Conservation (phyloP, 2,888 invertebrate species). For the Brachynemurus nebulosus region DNA sequence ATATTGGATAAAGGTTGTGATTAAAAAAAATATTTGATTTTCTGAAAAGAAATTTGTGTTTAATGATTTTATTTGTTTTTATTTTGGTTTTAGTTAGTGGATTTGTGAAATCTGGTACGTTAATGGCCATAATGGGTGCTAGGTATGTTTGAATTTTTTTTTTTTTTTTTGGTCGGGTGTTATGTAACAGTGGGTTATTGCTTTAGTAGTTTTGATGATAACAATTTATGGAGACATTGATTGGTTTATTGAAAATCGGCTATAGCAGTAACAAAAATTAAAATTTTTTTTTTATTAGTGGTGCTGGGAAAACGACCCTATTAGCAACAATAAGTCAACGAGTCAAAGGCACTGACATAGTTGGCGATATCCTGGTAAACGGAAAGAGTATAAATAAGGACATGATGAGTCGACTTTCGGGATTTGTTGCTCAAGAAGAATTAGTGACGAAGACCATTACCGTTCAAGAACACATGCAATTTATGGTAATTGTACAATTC, state of each 20-base stretch:
- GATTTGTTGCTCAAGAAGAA: constrained; percentile 78
- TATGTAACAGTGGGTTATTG: no score
- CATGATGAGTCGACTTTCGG: constrained; percentile 60
- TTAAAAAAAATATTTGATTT: constrained; percentile 12
- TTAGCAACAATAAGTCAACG: constrained; percentile 59
- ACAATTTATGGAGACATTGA: neutral
- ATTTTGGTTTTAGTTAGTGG: constrained; percentile 47
- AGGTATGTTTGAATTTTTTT: constrained; percentile 38
- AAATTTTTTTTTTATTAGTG: constrained; percentile 35
- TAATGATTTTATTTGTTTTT: constrained; percentile 12
- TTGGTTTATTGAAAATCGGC: neutral
- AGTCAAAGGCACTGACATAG: constrained; percentile 44
- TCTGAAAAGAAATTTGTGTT: neutral
- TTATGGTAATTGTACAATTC: constrained; percentile 50
- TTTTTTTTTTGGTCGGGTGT: no score
- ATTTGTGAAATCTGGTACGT: constrained; percentile 47
- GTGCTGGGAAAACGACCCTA: constrained; percentile 63
- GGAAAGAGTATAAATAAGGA: constrained; percentile 46
- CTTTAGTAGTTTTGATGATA: no score
- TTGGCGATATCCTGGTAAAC: constrained; percentile 57
- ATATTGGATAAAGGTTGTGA: constrained; percentile 40
- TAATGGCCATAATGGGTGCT: constrained; percentile 62
- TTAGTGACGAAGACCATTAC: constrained; percentile 64
- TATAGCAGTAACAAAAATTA: neutral
- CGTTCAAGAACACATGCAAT: constrained; percentile 69